Evolutionary conservation across 2,113 vertebrate genomes (phyloP).

Genomic region (Australoheros scitulus): DNA sequence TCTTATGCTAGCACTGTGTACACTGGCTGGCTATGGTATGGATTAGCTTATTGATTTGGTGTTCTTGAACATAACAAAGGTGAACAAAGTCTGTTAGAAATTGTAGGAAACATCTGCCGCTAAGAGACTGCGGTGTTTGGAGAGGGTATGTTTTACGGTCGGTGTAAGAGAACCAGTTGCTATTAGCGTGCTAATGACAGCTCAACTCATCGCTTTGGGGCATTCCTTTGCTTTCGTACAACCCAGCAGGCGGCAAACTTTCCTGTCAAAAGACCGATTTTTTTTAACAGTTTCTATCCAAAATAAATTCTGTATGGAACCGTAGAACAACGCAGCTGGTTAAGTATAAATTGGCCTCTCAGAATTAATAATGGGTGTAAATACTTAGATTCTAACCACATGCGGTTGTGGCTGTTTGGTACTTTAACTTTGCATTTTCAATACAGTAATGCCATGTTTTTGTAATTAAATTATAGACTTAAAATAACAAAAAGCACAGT

Average conservation of each 20-base stretch:
- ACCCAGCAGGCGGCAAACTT: not conserved
- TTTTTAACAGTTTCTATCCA: not conserved
- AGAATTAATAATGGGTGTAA: not conserved
- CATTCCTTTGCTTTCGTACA: not conserved
- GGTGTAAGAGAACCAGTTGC: not conserved
- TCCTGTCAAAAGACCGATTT: not conserved
- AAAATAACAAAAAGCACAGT: not conserved
- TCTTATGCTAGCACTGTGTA: constrained; percentile 3
- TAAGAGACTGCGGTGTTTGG: not conserved
- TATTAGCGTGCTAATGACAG: constrained; percentile 27
- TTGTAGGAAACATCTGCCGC: not conserved
- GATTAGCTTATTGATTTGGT: not conserved
- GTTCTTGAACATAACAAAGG: not conserved
- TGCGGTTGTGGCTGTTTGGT: no score
- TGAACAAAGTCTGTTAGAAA: not conserved
- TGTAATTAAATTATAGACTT: no score
- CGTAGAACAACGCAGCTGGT: not conserved
- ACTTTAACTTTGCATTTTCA: no score
- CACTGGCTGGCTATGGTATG: not conserved
- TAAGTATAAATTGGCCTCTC: not conserved
- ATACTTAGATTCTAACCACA: no score
- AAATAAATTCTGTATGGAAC: not conserved
- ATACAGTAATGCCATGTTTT: no score
- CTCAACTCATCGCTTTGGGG: not conserved
- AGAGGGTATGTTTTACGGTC: not conserved